Evolutionary conservation across 2,113 vertebrate species (phyloP), one percentile per base, ranked within the genome.

Genomic region (Mirza zaza): DNA sequence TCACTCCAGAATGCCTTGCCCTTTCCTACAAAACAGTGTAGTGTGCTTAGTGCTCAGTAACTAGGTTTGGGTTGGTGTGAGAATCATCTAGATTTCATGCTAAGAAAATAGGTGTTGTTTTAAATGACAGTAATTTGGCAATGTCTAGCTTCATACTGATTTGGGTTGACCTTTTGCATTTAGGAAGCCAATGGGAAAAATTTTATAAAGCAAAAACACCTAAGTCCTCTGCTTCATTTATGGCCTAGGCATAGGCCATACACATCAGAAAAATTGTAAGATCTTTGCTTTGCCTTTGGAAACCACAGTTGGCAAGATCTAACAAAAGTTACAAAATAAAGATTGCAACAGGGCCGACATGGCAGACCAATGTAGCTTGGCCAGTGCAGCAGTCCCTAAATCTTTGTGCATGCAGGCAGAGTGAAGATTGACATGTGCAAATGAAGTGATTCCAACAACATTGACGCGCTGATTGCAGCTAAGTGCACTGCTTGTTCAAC

Each of bases 241-340:
- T 76, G 36, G 32, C 29, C 21, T 85, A n/a, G 32, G 27, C 27
- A 55, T 91, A 75, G 39, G 45, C 50, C 10, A 4, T 45, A 82
- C 61, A 42, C 79, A 36, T 84, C 77, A 89, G 55, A 65, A 10
- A 52, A 59, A 7, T 67, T 92, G 76, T 73, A 80, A 87, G 39
- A 91, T 21, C 65, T 55, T 91, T 80, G 63, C 36, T 94, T 92
- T 92, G n/a, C 32, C 29, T 87, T 95, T 94, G 65, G 65, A 96
- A 75, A 90, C n/a, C 71, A 61, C 36, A 80, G 34, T 83, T 95
- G 88, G 23, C 50, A 87, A 95, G 42, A 67, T n/a, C 13, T 48
- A 88, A 59, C n/a, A 71, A 81, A 94, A 92, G 29, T 79, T 88
- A 34, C 57, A 67, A 39, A 75, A 83, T 59, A 45, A 84, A 95